These are phyloP conservation scores for Chironomus striatipennis DNA, from an alignment of 1,140 invertebrate species.

Conservation along the genomic window DNA sequence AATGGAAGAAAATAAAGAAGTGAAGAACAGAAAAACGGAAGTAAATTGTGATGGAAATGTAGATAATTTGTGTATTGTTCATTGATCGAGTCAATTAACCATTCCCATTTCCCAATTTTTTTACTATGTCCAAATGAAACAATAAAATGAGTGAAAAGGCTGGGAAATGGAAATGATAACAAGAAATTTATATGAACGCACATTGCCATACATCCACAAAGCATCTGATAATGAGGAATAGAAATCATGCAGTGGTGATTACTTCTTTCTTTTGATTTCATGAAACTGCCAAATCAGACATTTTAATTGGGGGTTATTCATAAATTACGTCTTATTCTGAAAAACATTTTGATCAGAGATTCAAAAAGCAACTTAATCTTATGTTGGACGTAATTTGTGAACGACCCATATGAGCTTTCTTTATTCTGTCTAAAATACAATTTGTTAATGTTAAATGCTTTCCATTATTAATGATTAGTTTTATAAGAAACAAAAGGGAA, in stretches of 20 bases:
- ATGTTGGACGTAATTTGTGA: background rate
- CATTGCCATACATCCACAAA: background rate
- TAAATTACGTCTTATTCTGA: too few species aligned
- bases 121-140: too few species aligned
- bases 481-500: background rate
- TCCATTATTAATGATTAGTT: background rate
- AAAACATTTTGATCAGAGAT: too few species aligned
- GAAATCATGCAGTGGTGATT: background rate
- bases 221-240: background rate
- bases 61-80: background rate
- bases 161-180: background rate
- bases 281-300: too few species aligned
- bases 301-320: too few species aligned
- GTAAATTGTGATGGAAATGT: background rate
- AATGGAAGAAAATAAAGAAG: background rate
- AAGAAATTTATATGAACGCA: background rate
- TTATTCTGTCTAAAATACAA: background rate
- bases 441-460: constrained; percentile 6
- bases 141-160: background rate
- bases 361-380: too few species aligned
- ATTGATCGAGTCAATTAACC: background rate
- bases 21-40: background rate
- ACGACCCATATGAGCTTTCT: background rate
- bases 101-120: background rate
- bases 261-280: background rate